Evolutionary conservation across 2,113 vertebrate species (phyloP).

Genomic region (Triplophysa rosa): DNA sequence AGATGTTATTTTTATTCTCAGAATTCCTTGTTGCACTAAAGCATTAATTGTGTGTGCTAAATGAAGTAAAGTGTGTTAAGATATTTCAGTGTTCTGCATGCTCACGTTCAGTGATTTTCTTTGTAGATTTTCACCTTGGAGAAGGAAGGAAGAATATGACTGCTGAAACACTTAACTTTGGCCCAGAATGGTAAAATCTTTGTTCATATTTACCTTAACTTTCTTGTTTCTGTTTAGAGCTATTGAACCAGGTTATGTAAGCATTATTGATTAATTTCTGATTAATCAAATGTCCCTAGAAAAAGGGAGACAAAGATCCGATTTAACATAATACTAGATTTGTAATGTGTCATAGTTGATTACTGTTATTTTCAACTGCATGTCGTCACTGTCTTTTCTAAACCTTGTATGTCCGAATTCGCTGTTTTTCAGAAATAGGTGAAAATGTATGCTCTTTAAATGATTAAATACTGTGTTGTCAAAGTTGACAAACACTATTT

Average conservation of each 20-base stretch:
- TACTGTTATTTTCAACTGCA: no score
- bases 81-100: not conserved
- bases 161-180: conserved; percentile 82
- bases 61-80: not conserved
- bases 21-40: not conserved
- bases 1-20: not conserved
- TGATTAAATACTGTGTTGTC: no score
- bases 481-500: no score
- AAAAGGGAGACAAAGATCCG: no score
- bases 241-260: no score
- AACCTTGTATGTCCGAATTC: no score
- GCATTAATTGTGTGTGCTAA: not conserved
- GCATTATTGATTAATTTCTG: no score
- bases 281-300: no score
- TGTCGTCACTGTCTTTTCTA: no score
- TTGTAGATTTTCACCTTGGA: conserved; percentile 74
- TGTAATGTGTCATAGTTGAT: not conserved
- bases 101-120: conserved; percentile 4
- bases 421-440: no score
- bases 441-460: no score
- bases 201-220: not conserved
- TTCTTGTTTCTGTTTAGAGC: not conserved
- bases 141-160: conserved; percentile 76
- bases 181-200: conserved; percentile 77
- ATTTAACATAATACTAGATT: not conserved